These are phyloP conservation scores for Carlito syrichta DNA, from an alignment of 2,113 vertebrate species.

Conservation along the genomic window DNA sequence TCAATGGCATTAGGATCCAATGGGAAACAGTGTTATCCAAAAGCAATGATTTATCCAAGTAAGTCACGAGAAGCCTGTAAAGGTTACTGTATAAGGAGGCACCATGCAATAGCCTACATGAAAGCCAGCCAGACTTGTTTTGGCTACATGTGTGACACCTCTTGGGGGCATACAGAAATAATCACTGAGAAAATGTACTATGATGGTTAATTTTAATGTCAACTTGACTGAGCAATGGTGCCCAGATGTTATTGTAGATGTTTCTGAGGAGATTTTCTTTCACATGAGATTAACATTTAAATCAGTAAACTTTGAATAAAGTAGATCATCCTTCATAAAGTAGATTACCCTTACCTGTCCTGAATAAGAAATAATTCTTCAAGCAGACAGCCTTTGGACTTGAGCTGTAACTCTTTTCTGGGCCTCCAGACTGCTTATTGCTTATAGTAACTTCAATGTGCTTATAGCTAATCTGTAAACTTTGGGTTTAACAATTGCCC, in stretches of 20 bases:
- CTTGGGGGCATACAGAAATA: background rate
- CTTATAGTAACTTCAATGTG: background rate
- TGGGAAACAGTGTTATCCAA: background rate
- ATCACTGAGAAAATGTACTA: background rate
- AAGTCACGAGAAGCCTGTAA: background rate
- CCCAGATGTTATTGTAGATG: background rate
- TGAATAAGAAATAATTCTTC: background rate
- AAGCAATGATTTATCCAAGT: background rate
- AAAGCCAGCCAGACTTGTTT: background rate
- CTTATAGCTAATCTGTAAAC: background rate
- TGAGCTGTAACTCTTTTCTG: background rate
- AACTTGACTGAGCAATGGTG: background rate
- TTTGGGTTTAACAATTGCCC: background rate
- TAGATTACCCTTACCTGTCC: background rate
- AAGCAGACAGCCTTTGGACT: background rate
- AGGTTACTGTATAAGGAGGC: accelerated
- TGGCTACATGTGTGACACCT: background rate
- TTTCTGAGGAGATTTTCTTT: background rate
- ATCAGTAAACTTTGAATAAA: background rate
- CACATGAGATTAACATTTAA: background rate
- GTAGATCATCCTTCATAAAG: background rate
- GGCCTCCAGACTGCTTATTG: background rate
- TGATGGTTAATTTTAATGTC: background rate
- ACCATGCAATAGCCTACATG: accelerated
- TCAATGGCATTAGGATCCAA: too few species aligned